phyloP scores from a whole-genome alignment of 2,113 vertebrate species.

The Callithrix jacchus region DNA sequence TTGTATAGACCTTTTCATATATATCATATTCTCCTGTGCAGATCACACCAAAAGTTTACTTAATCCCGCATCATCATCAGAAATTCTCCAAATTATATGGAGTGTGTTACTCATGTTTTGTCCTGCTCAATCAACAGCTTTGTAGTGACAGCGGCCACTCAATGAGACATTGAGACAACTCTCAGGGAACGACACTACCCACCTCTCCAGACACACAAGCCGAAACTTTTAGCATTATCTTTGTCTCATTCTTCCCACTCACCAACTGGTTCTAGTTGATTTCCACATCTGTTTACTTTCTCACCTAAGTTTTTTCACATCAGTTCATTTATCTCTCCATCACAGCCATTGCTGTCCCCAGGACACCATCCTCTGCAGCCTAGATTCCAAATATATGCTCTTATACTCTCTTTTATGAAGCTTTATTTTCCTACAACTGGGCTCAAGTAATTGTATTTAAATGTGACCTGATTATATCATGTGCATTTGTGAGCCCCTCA shows the following conservation, averaged over 20 bases:
- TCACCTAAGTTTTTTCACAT: not conserved
- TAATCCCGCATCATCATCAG: not conserved
- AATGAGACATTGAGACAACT: not conserved
- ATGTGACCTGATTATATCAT: not conserved
- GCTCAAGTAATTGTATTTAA: not conserved
- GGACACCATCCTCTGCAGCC: not conserved
- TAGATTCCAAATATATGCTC: no score
- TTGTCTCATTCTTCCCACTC: not conserved
- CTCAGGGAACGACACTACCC: not conserved
- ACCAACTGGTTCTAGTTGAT: not conserved
- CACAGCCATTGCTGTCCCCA: no score
- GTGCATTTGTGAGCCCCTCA: not conserved
- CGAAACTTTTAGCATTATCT: not conserved
- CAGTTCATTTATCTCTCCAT: not conserved
- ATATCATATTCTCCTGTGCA: not conserved
- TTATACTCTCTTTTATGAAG: fast-evolving
- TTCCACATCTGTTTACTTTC: not conserved
- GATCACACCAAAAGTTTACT: not conserved
- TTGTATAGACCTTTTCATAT: not conserved
- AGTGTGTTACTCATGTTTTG: not conserved
- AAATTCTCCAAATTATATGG: not conserved
- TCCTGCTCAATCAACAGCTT: not conserved
- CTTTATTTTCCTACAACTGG: not conserved
- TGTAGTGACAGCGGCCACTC: not conserved
- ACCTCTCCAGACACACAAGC: not conserved